phyloP scores from a whole-genome alignment of 2,888 invertebrate species.

The Mimachlamys varia region DNA sequence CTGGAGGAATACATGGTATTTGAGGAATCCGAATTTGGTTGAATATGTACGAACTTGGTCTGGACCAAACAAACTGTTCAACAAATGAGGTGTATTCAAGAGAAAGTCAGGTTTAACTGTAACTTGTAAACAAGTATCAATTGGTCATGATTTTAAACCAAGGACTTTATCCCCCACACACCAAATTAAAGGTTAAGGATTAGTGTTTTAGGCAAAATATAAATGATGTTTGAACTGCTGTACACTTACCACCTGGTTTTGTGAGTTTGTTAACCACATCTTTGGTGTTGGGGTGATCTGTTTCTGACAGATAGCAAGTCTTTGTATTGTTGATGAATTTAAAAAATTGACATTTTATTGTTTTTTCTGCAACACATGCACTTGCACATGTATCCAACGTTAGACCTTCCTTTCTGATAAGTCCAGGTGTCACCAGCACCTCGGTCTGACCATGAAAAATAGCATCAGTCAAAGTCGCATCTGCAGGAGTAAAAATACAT shows the following conservation, averaged over 20 bases:
- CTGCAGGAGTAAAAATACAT: background rate
- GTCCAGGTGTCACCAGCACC: slow-evolving; percentile 9
- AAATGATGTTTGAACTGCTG: background rate
- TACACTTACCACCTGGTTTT: background rate
- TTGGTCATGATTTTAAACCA: no score
- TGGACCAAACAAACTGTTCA: no score
- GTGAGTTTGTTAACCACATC: background rate
- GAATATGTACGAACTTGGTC: no score
- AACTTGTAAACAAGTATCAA: no score
- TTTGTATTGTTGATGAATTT: slow-evolving; percentile 58
- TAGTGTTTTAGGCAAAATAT: no score
- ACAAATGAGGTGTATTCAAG: no score
- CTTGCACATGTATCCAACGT: slow-evolving; percentile 56
- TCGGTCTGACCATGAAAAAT: slow-evolving; percentile 32
- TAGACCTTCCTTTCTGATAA: slow-evolving; percentile 38
- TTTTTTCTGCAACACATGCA: slow-evolving; percentile 57
- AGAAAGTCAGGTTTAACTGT: no score
- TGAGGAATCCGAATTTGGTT: no score
- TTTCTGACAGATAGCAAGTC: slow-evolving; percentile 57
- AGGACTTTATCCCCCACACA: no score
- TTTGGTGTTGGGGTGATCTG: slow-evolving; percentile 54
- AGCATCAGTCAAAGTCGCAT: slow-evolving; percentile 11
- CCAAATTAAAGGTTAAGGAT: no score
- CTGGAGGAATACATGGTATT: no score
- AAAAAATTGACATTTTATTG: slow-evolving; percentile 59